Conservation (phyloP, 2,797 vertebrate species). For the Craterocephalus amniculus region DNA sequence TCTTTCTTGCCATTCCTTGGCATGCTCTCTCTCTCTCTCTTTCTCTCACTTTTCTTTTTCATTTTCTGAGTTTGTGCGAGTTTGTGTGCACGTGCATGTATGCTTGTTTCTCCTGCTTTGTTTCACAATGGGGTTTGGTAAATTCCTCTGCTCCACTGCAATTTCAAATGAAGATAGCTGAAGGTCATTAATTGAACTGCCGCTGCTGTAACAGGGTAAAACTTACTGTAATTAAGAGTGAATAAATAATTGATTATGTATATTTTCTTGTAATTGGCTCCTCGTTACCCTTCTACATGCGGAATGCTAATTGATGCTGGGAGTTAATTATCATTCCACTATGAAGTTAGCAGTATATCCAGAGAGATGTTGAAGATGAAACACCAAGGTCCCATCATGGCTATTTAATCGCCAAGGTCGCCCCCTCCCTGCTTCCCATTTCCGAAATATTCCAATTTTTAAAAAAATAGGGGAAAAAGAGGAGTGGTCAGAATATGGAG, state of each 20-base stretch:
- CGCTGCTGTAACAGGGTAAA: constrained; percentile 79
- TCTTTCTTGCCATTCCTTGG: constrained; percentile 3
- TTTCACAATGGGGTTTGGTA: constrained; percentile 62
- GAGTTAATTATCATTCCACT: constrained; percentile 81
- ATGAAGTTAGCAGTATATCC: constrained; percentile 62
- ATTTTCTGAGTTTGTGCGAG: constrained; percentile 10
- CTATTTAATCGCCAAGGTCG: constrained; percentile 63
- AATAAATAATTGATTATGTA: constrained; percentile 87
- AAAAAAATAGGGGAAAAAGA: constrained; percentile 43
- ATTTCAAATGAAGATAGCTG: constrained; percentile 83
- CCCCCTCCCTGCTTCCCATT: constrained; percentile 3
- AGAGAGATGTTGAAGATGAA: constrained; percentile 65
- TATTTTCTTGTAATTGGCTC: constrained; percentile 82
- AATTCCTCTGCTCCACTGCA: constrained; percentile 68
- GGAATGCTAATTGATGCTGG: constrained; percentile 80
- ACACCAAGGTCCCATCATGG: constrained; percentile 60
- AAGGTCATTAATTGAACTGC: constrained; percentile 84
- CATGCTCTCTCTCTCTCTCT: constrained; percentile 29
- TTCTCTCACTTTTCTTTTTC: constrained; percentile 21
- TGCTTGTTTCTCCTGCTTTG: constrained; percentile 47
- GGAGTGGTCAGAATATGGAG: constrained; percentile 69
- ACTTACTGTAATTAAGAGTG: constrained; percentile 82
- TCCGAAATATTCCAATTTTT: constrained; percentile 41
- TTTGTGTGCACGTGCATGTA: constrained; percentile 23
- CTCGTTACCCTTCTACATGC: constrained; percentile 75